phyloP scores from a whole-genome alignment of 2,113 vertebrate genomes.

The Benitochromis conjunctus region DNA sequence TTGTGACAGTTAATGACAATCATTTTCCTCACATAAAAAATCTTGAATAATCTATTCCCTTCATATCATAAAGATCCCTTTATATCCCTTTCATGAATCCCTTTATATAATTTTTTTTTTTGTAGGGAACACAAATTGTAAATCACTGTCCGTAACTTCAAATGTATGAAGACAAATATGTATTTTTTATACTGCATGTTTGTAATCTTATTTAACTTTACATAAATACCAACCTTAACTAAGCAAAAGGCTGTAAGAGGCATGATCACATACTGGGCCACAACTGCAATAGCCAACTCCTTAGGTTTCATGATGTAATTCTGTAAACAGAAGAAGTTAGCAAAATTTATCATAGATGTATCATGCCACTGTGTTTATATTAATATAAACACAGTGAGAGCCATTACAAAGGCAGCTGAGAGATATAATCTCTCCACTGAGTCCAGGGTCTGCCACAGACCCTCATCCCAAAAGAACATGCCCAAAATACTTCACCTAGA shows the following conservation, averaged over 20 bases:
- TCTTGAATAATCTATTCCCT: no score
- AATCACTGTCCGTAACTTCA: neutral
- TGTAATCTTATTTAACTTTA: neutral
- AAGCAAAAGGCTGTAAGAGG: conserved; percentile 77
- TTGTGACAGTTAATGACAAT: no score
- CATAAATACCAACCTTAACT: conserved; percentile 61
- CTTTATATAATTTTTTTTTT: neutral
- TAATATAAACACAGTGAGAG: neutral
- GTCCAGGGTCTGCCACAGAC: neutral
- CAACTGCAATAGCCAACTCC: conserved; percentile 69
- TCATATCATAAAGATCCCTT: neutral
- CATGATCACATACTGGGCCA: conserved; percentile 82
- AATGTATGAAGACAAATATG: neutral
- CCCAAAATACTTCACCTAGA: neutral
- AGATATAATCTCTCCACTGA: neutral
- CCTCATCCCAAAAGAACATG: neutral
- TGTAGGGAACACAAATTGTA: neutral
- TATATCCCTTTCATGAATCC: neutral
- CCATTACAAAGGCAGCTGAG: neutral
- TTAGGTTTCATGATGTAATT: conserved; percentile 77
- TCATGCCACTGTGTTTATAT: neutral
- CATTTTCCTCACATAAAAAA: neutral
- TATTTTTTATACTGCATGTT: neutral
- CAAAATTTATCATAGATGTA: neutral
- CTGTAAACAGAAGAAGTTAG: conserved; percentile 11